A percentile compares a stretch with the other conserved stretches of the same genome.
These are phyloP conservation scores for Corapipo altera DNA, from an alignment of 2,113 vertebrate species.

Conservation along the genomic window DNA sequence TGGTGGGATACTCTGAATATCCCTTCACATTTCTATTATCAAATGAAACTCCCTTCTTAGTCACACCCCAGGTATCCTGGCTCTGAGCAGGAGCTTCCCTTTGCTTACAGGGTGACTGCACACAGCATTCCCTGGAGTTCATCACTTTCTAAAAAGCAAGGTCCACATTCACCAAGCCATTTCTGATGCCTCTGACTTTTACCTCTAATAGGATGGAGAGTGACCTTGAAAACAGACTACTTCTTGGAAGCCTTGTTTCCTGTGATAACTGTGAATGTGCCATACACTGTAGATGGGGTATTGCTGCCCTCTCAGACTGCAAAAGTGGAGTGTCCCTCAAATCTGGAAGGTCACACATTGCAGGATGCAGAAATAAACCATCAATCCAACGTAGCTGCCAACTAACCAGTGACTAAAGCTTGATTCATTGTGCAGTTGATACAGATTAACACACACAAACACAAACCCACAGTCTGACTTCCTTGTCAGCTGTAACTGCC, in stretches of 20 bases:
- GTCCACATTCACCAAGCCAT: neutral
- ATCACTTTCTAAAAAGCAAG: neutral
- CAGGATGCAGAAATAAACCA: neutral
- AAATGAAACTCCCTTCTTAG: neutral
- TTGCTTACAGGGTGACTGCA: neutral
- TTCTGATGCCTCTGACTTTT: neutral
- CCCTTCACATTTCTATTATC: neutral
- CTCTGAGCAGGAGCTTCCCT: neutral
- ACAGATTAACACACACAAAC: neutral
- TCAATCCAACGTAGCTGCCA: neutral
- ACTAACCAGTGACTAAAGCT: neutral
- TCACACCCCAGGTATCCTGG: too few species aligned
- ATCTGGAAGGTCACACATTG: neutral
- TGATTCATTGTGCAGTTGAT: neutral
- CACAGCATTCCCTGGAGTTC: neutral
- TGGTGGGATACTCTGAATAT: neutral
- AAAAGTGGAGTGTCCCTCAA: neutral
- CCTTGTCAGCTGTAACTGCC: neutral
- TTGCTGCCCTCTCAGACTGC: neutral
- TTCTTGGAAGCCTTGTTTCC: neutral
- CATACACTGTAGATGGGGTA: neutral
- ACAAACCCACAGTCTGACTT: neutral
- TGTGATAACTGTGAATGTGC: neutral
- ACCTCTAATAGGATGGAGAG: neutral
- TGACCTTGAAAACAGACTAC: neutral